Base-by-base conservation (phyloP, 2,888 invertebrate genomes). In the Resseliella maxima region DNA sequence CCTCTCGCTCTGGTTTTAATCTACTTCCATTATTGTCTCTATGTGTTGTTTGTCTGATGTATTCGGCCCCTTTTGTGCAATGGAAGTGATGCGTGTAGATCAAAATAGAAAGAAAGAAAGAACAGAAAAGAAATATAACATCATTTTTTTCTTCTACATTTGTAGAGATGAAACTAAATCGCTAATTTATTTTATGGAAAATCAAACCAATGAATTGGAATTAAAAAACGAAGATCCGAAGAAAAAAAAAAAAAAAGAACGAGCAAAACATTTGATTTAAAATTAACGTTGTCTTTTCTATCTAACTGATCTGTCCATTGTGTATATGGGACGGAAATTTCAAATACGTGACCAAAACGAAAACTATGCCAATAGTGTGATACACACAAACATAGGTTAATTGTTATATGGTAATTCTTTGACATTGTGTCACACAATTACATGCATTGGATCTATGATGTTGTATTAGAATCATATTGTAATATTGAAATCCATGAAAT, bases 41-140 rank as follows among this genome's bases (percentile, higher is more conserved):
- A 12, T 83, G 64, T 64, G 27, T 64, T 21, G 64, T 83, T 10
- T n/a, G 36, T 36, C 83, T 83, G 3, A 3, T 72, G 21, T 36
- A n/a, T 83, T 36, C 6, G 12, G 72, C 31, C n/a, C n/a, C 31
- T 72, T 27, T 36, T 83, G 83, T 83, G 38, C 38, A n/a, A 83
- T 83, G 83, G 83, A 83, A 83, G n/a, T 38, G 83, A 83, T 83
- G 83, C 83, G 83, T 83, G 18, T 36, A 31, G 18, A n/a, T n/a
- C n/a, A 24, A 15, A 64, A 64, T 41, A 54, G n/a, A 54, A 18
- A 54, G 3, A 54, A 54, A 54, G 3, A 54, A 6, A 54, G 10
- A 54, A 6, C n/a, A 41, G 41, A 50, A 24, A 2, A 59, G 3
- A 72, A 27, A 72, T 31, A 72, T 72, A 31, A 0, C 31, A 72